These are phyloP conservation scores for Alfaro cultratus DNA, from an alignment of 2,797 vertebrate species.

Conservation along the genomic window DNA sequence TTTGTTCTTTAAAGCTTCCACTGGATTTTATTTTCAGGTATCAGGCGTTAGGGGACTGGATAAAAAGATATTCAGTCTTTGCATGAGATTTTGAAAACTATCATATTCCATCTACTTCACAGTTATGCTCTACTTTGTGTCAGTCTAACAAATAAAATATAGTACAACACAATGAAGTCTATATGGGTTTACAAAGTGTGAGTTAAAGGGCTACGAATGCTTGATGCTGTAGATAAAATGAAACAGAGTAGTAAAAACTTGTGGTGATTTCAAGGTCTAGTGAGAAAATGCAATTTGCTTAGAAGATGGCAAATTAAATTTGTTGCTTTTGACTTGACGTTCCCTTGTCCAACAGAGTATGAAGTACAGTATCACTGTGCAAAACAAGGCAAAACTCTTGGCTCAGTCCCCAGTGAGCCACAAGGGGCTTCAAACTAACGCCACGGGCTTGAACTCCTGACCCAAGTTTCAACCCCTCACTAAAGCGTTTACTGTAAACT, in stretches of 20 bases:
- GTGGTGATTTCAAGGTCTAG: constrained; percentile 18
- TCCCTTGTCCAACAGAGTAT: constrained; percentile 52
- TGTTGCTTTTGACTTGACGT: constrained; percentile 41
- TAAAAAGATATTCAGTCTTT: background rate
- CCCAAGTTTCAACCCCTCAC: constrained; percentile 36
- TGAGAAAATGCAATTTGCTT: constrained; percentile 22
- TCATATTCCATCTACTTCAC: background rate
- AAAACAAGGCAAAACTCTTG: constrained; percentile 37
- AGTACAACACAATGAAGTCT: background rate
- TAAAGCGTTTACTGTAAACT: constrained; percentile 23
- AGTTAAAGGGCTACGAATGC: background rate
- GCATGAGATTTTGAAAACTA: background rate
- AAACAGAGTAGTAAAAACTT: constrained; percentile 29
- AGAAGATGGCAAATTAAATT: constrained; percentile 12
- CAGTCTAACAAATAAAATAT: background rate
- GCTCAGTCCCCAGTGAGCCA: constrained; percentile 27
- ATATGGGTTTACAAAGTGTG: background rate
- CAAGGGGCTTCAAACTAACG: constrained; percentile 27
- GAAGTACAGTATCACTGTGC: constrained; percentile 50
- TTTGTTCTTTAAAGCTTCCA: background rate
- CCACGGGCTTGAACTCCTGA: constrained; percentile 39
- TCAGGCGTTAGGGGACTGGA: background rate
- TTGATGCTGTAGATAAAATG: constrained; percentile 12
- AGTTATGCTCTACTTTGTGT: background rate
- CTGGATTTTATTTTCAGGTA: background rate